phyloP scores from a whole-genome alignment of 2,888 invertebrate species.

The Temnothorax ravouxi region DNA sequence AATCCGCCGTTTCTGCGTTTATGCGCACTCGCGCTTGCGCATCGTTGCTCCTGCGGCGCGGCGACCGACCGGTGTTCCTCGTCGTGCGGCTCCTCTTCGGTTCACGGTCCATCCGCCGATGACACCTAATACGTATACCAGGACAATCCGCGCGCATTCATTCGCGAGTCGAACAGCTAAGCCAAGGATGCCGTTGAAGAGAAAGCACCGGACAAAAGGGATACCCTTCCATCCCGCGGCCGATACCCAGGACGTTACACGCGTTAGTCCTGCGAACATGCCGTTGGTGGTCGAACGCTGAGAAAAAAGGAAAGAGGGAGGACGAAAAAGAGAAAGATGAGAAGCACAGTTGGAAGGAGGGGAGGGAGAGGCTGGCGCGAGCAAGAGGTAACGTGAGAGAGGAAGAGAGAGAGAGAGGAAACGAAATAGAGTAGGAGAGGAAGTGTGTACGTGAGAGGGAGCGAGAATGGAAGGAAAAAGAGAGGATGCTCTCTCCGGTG shows the following conservation, averaged over 20 bases:
- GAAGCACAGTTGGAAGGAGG: constrained; percentile 55
- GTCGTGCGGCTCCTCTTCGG: constrained; percentile 61
- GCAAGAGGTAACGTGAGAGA: constrained; percentile 48
- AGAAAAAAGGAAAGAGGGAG: constrained; percentile 54
- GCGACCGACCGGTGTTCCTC: constrained; percentile 50
- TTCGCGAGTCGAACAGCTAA: constrained; percentile 17
- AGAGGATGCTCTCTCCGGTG: constrained; percentile 68
- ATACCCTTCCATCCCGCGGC: constrained; percentile 26
- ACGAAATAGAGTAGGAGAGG: constrained; percentile 18
- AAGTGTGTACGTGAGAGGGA: constrained; percentile 53
- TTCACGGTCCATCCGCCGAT: constrained; percentile 45
- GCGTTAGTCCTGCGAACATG: constrained; percentile 50
- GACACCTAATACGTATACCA: constrained; percentile 20
- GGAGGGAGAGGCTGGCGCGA: constrained; percentile 54
- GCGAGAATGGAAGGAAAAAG: constrained; percentile 66
- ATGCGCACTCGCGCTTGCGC: constrained; percentile 72
- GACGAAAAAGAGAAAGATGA: constrained; percentile 49
- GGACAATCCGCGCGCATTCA: constrained; percentile 23
- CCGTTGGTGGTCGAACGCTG: constrained; percentile 50
- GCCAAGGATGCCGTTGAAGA: constrained; percentile 12
- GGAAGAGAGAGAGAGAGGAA: constrained; percentile 23
- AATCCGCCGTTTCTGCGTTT: constrained; percentile 54
- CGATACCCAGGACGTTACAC: constrained; percentile 30
- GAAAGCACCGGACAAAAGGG: constrained; percentile 15
- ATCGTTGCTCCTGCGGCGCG: constrained; percentile 49